These are phyloP conservation scores for Sialia sialis DNA, from an alignment of 2,113 vertebrate species.

Conservation along the genomic window DNA sequence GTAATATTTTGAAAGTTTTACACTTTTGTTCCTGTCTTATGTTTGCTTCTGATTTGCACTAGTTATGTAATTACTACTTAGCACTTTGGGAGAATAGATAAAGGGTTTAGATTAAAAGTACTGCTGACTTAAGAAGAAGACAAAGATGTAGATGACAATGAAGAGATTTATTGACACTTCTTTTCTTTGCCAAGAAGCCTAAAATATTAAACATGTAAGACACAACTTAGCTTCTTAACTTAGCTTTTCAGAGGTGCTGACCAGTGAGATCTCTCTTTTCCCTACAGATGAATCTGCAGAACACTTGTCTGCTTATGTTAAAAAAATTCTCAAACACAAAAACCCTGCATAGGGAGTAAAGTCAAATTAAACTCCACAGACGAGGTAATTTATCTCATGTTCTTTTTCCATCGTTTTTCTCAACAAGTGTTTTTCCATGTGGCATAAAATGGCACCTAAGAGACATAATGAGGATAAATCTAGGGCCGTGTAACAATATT, in stretches of 20 bases:
- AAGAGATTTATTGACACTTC: not conserved
- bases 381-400: not conserved
- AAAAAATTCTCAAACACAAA: accelerated
- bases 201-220: not conserved
- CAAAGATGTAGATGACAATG: not conserved
- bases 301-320: not conserved
- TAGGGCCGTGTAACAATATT: not conserved
- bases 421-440: not conserved
- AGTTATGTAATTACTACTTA: not conserved
- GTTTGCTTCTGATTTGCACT: not conserved
- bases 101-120: not conserved
- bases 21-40: not conserved
- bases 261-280: not conserved
- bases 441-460: not conserved
- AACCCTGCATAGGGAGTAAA: not conserved
- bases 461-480: not conserved
- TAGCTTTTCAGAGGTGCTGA: not conserved
- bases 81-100: not conserved
- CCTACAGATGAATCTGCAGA: not conserved
- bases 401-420: not conserved
- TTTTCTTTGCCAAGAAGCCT: not conserved
- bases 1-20: not conserved
- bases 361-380: not conserved
- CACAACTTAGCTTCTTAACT: not conserved
- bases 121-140: not conserved